phyloP scores from a whole-genome alignment of 2,888 invertebrate genomes.

The Pachymerium ferrugineum region DNA sequence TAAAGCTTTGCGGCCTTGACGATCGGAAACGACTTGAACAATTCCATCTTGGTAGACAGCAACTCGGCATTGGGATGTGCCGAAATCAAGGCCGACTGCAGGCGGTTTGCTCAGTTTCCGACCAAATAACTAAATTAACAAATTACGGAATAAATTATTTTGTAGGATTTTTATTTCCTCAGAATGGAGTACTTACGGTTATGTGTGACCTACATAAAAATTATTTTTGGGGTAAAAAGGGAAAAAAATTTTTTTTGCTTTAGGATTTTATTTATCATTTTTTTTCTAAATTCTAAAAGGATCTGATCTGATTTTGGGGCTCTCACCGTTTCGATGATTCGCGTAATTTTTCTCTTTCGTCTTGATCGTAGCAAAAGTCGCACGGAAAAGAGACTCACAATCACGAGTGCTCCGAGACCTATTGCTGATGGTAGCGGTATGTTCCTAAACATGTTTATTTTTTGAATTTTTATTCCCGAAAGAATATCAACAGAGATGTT shows the following conservation, averaged over 20 bases:
- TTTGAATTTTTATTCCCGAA: background rate
- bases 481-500: background rate
- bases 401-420: background rate
- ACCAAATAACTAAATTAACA: conserved; percentile 1
- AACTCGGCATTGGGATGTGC: background rate
- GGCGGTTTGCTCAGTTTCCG: background rate
- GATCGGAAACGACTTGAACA: background rate
- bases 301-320: no score
- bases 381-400: background rate
- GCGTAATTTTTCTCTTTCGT: background rate
- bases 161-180: background rate
- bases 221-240: no score
- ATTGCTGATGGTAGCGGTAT: background rate
- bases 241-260: no score
- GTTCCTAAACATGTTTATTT: background rate
- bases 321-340: background rate
- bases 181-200: no score
- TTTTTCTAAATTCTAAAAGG: no score
- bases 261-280: background rate
- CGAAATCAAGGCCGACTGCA: conserved; percentile 23
- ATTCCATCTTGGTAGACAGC: background rate
- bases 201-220: no score
- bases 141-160: background rate
- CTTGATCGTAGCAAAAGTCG: background rate
- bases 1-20: background rate